Evolutionary conservation across 2,113 vertebrate species (phyloP), one percentile per base, ranked within the genome.

Genomic region (Ptilorrhoa leucosticta): DNA sequence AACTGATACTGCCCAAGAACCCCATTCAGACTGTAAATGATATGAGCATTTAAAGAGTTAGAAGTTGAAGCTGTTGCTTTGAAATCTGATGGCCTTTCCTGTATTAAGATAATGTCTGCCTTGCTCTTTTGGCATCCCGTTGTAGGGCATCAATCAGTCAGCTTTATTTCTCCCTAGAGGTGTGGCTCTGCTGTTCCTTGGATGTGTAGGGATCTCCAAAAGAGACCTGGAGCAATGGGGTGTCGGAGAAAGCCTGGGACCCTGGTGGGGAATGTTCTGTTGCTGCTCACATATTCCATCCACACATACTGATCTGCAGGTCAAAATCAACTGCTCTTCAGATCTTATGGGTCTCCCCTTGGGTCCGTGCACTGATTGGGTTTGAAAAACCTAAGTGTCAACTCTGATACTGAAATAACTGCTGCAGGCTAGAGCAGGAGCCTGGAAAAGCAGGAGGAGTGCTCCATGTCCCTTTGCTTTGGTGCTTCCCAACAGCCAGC

Each of bases 1-100:
- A 96, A 95, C 58, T 28, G 79, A 95, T 96, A 88, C 79, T 93
- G 75, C 76, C 81, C 70, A 72, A 83, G 93, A 92, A 95, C 80
- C 47, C 69, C 45, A 54, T 85, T 95, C 91, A 87, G 84, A 39
- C 72, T 94, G 89, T 68, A 96, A 93, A 94, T 78, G 73, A 95
- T 76, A 93, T 51, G 87, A 91, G 31, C 61, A 79, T 75, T 95
- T 94, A 96, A 90, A 91, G 76, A 82, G 71, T 47, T 7, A 83
- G 42, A 80, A 51, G 72, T 60, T 84, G 78, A 95, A 93, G 86
- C 81, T 64, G 51, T 69, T 92, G 35, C 73, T 84, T 84, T 92
- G 72, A 84, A 82, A 69, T 90, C 77, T 87, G 80, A 95, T 72
- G 80, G 73, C 44, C 44, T 96, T 89, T 73, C 51, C 54, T 94